These are phyloP conservation scores for Drosophila yooni DNA, from an alignment of 2,888 invertebrate species.

Conservation along the genomic window DNA sequence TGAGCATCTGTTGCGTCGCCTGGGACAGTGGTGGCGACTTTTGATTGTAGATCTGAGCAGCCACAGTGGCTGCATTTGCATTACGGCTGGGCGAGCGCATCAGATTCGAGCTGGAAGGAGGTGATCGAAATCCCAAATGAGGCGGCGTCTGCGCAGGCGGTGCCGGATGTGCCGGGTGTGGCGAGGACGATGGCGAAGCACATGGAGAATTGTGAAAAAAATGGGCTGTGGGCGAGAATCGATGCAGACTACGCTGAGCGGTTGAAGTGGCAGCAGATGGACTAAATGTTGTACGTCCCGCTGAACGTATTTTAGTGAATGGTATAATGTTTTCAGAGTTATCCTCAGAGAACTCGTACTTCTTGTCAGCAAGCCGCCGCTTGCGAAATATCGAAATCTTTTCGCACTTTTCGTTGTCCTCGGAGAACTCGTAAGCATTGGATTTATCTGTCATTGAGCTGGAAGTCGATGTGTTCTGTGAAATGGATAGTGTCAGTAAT, in stretches of 20 bases:
- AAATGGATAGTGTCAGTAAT: neutral
- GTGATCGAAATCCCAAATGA: constrained; percentile 82
- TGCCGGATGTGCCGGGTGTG: constrained; percentile 77
- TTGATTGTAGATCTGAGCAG: constrained; percentile 71
- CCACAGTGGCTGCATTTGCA: constrained; percentile 63
- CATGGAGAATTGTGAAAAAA: constrained; percentile 85
- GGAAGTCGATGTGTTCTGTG: constrained; percentile 65
- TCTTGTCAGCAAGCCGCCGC: constrained; percentile 94
- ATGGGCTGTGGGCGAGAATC: constrained; percentile 70
- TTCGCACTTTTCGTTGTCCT: constrained; percentile 93
- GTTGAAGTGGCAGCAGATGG: constrained; percentile 49
- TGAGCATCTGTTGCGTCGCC: constrained; percentile 82
- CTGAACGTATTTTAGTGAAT: constrained; percentile 83
- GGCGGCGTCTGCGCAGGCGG: constrained; percentile 66
- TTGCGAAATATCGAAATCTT: constrained; percentile 94
- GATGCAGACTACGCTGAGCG: constrained; percentile 66
- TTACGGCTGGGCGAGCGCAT: constrained; percentile 83
- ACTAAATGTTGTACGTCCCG: constrained; percentile 61
- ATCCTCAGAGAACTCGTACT: constrained; percentile 95
- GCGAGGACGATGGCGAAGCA: constrained; percentile 85
- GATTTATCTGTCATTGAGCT: constrained; percentile 87
- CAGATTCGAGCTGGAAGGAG: constrained; percentile 72
- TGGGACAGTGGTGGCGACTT: constrained; percentile 82
- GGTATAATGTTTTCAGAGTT: constrained; percentile 88
- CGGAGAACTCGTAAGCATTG: constrained; percentile 92